These are phyloP conservation scores for Campoplex capitator DNA, from an alignment of 2,888 invertebrate genomes.

Conservation along the genomic window DNA sequence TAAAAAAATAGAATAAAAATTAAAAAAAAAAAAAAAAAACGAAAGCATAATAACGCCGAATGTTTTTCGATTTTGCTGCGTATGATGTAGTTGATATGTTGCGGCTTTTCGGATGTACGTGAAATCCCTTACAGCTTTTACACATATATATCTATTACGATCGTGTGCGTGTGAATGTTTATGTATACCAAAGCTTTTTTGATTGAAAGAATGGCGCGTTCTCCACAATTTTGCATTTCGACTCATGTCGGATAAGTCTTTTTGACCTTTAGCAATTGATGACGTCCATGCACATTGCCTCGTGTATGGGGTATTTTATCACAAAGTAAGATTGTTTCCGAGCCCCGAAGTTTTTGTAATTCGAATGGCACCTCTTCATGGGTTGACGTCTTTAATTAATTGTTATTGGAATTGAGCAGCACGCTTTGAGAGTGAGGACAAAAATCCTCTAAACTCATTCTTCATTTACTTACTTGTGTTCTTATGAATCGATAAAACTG, in stretches of 20 bases:
- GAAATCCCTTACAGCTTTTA: slow-evolving; percentile 45
- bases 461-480: background rate
- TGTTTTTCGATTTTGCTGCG: slow-evolving; percentile 76
- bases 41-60: slow-evolving; percentile 75
- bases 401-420: background rate
- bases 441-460: background rate
- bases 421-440: background rate
- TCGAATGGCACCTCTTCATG: background rate
- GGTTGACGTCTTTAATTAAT: background rate
- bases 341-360: background rate
- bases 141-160: slow-evolving; percentile 18
- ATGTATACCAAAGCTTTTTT: background rate
- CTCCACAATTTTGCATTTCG: background rate
- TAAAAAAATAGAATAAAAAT: slow-evolving; percentile 59
- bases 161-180: slow-evolving; percentile 9
- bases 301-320: background rate
- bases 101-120: slow-evolving; percentile 45
- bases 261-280: background rate
- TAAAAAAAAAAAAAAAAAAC: slow-evolving; percentile 40
- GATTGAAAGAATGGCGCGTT: background rate
- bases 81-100: slow-evolving; percentile 73
- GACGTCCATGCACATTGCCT: background rate
- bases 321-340: background rate
- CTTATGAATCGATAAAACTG: background rate
- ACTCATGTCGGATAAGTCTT: background rate